phyloP scores from a whole-genome alignment of 2,113 vertebrate species.

The Emydocephalus ijimae region DNA sequence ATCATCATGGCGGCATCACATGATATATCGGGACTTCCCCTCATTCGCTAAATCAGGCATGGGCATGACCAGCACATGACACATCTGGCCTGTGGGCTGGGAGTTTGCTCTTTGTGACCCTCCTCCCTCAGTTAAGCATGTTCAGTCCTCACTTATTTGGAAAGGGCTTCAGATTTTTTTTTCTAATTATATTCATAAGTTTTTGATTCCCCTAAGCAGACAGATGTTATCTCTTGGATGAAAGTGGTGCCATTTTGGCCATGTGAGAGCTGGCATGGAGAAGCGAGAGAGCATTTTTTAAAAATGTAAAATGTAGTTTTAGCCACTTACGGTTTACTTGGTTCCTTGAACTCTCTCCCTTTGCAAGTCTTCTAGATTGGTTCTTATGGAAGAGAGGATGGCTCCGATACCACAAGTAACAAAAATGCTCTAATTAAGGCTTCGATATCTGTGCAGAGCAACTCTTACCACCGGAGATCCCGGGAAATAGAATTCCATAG shows the following conservation, averaged over 20 bases:
- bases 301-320: neutral
- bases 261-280: neutral
- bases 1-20: too few species aligned
- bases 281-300: neutral
- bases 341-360: neutral
- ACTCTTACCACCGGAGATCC: neutral
- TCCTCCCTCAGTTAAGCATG: neutral
- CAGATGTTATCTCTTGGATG: neutral
- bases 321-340: neutral
- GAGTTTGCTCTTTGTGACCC: neutral
- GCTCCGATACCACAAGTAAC: neutral
- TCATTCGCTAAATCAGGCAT: too few species aligned
- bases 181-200: neutral
- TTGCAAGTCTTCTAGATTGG: neutral
- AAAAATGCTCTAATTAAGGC: neutral
- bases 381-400: neutral
- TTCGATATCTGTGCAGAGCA: neutral
- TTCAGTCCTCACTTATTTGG: neutral
- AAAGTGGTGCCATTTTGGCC: neutral
- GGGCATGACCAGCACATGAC: too few species aligned
- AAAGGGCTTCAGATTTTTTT: neutral
- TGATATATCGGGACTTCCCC: too few species aligned
- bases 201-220: neutral
- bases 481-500: neutral
- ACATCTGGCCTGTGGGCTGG: too few species aligned